Conservation (phyloP, 2,888 invertebrate genomes). For the Limenitis camilla region DNA sequence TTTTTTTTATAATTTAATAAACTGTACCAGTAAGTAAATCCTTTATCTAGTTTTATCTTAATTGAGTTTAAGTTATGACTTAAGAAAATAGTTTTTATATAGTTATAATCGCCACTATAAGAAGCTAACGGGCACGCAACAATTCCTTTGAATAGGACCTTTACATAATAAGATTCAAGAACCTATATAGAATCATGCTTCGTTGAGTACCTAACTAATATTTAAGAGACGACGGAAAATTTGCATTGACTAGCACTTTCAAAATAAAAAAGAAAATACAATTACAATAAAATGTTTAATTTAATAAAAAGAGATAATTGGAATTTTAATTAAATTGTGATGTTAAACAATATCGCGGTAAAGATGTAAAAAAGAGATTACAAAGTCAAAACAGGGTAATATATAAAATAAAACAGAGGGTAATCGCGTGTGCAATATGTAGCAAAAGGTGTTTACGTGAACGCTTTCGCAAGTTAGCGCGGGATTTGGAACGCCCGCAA, state of each 20-base stretch:
- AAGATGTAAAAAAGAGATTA: constrained; percentile 2
- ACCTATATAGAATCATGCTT: too few relatives aligned
- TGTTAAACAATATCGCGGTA: constrained; percentile 3
- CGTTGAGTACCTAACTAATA: too few relatives aligned
- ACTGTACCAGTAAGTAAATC: background rate
- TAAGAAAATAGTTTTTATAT: background rate
- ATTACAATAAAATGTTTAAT: too few relatives aligned
- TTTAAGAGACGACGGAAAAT: too few relatives aligned
- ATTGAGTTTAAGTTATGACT: background rate
- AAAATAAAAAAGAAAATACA: too few relatives aligned
- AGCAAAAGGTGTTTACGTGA: constrained; percentile 40
- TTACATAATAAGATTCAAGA: too few relatives aligned
- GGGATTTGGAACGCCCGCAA: constrained; percentile 45
- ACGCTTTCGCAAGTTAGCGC: constrained; percentile 34
- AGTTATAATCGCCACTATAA: too few relatives aligned
- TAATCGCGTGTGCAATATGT: constrained; percentile 31
- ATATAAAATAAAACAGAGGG: constrained; percentile 19
- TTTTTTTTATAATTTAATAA: constrained; percentile 6
- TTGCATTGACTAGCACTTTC: too few relatives aligned
- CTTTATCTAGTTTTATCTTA: background rate
- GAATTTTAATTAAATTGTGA: too few relatives aligned
- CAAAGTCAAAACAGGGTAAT: constrained; percentile 3
- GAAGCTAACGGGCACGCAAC: too few relatives aligned
- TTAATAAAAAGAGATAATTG: too few relatives aligned
- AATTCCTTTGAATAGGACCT: too few relatives aligned